Evolutionary conservation across 2,888 invertebrate genomes (phyloP).

Genomic region (Calephelis perditalis): DNA sequence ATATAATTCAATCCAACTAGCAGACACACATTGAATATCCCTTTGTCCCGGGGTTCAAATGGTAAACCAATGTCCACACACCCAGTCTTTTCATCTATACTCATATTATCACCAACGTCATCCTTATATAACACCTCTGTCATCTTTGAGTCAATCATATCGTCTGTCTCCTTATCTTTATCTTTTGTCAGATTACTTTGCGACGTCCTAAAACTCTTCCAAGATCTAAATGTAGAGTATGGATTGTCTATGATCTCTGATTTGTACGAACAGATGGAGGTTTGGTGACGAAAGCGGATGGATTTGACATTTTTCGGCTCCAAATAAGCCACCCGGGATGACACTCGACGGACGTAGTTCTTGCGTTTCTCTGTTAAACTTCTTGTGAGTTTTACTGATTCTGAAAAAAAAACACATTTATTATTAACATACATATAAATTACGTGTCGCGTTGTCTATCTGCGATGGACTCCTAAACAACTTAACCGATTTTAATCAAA

Average conservation of each 20-base stretch:
- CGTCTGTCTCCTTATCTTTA: conserved; percentile 39
- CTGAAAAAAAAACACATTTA: conserved; percentile 39
- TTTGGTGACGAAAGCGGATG: conserved; percentile 54
- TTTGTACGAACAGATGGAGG: conserved; percentile 61
- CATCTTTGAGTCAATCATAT: conserved; percentile 49
- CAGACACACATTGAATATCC: conserved; percentile 83
- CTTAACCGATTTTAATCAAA: no score
- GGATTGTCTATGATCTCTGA: conserved; percentile 55
- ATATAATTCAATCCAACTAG: conserved; percentile 83
- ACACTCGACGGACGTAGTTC: conserved; percentile 81
- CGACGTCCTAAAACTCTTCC: conserved; percentile 67
- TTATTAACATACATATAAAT: background rate
- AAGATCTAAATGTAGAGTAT: conserved; percentile 65
- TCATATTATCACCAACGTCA: conserved; percentile 45
- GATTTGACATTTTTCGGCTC: conserved; percentile 50
- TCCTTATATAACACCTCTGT: conserved; percentile 54
- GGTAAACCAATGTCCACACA: conserved; percentile 59
- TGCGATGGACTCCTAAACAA: no score
- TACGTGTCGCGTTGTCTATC: no score
- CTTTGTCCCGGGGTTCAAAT: conserved; percentile 54
- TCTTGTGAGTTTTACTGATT: conserved; percentile 72
- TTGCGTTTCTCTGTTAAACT: conserved; percentile 81
- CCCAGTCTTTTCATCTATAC: conserved; percentile 63
- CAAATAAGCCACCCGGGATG: conserved; percentile 72
- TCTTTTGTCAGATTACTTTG: conserved; percentile 50